Evolutionary conservation across 2,888 invertebrate species (phyloP).

Genomic region (Trachelus tabidus): DNA sequence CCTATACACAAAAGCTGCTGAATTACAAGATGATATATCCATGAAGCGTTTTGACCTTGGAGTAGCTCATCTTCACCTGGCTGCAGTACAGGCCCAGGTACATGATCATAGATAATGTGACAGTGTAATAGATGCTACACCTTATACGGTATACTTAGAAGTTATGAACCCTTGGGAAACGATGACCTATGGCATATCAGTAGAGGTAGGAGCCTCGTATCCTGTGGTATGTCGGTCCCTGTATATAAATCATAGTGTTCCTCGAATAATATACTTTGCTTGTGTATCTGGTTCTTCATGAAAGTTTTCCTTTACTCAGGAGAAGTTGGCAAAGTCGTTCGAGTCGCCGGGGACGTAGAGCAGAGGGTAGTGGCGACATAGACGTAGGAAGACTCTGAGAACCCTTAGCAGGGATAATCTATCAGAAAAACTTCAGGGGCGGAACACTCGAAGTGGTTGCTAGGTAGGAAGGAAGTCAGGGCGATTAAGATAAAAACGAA

Average conservation of each 20-base stretch:
- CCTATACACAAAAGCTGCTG: conserved; percentile 93
- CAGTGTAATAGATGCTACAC: not conserved
- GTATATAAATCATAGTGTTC: not conserved
- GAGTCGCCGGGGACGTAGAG: not conserved
- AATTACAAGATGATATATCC: conserved; percentile 94
- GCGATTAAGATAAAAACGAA: not conserved
- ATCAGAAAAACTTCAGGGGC: not conserved
- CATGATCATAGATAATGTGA: conserved; percentile 30
- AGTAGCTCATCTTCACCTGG: conserved; percentile 89
- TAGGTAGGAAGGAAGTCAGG: not conserved
- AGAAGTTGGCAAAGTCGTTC: not conserved
- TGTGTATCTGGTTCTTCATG: not conserved
- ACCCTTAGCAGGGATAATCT: not conserved
- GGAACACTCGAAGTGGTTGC: not conserved
- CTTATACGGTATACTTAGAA: not conserved
- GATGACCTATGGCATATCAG: not conserved
- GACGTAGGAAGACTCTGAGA: not conserved
- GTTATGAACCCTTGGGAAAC: not conserved
- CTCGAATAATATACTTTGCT: not conserved
- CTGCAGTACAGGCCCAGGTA: conserved; percentile 93
- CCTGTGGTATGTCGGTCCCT: not conserved
- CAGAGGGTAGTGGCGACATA: not conserved
- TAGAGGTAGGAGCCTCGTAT: not conserved
- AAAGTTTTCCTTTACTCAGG: not conserved
- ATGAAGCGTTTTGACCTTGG: conserved; percentile 93